Conservation (phyloP, 2,113 vertebrate genomes). For the Vulpes ferrilata region DNA sequence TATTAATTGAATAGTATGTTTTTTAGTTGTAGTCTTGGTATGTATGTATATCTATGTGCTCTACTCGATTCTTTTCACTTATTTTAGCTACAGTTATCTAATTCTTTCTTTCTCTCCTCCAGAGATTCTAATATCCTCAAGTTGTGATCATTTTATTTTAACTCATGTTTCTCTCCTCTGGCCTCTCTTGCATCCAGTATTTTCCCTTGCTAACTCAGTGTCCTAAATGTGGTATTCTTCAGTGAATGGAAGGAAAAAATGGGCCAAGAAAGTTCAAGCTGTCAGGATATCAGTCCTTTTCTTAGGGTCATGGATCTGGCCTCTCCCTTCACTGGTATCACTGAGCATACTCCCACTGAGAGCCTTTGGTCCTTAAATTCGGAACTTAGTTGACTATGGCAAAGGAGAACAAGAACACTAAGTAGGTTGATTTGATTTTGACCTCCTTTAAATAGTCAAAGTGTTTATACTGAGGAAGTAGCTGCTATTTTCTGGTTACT, state of each 20-base stretch:
- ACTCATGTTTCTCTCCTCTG: neutral
- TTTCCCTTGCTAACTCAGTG: neutral
- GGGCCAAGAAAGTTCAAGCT: neutral
- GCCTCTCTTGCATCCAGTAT: neutral
- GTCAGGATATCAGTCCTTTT: fast-evolving
- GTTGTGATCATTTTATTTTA: neutral
- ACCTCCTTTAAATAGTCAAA: neutral
- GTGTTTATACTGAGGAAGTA: neutral
- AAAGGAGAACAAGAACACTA: neutral
- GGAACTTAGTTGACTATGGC: neutral
- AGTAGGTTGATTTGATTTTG: neutral
- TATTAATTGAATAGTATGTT: neutral
- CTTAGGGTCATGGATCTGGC: fast-evolving
- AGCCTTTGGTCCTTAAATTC: neutral
- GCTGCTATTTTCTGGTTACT: neutral
- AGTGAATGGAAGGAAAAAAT: neutral
- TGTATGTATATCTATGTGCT: neutral
- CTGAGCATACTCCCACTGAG: neutral
- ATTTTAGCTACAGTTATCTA: neutral
- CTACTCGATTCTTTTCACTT: neutral
- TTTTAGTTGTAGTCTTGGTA: neutral
- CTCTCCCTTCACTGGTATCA: neutral
- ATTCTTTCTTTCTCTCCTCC: neutral
- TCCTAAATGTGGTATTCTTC: neutral
- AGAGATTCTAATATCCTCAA: neutral